Base-by-base conservation (phyloP, 2,888 invertebrate genomes). In the Nipponacmea schrenckii region DNA sequence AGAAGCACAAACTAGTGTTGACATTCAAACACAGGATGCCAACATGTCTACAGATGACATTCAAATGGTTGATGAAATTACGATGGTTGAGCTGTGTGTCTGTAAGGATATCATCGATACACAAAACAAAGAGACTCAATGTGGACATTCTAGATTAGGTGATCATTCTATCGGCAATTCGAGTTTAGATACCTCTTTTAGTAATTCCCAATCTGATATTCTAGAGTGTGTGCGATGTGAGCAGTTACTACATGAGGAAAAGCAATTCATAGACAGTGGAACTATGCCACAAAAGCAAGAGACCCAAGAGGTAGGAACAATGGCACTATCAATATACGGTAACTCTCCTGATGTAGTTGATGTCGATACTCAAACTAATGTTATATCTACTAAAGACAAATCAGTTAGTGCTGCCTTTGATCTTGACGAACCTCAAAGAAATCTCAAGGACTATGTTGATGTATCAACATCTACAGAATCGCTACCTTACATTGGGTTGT, bases 391-490 rank as follows among this genome's bases (percentile, higher is more conserved):
- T 0, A 78, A 75, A 31, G 83, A 85, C 70, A 84, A 83, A 70
- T 73, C 78, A 45, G 77, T 81, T 15, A 79, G 79, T 31, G 83
- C 83, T 1, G 83, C 83, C 17, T 74, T 73, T 20, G 83, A 84
- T 20, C 75, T 77, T 20, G 79, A 79, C 8, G 78, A 79, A 17
- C 17, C 62, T 45, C 68, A 70, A 44, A 50, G 46, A 14, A 20
- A 27, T 17, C 24, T 70, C 27, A 45, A n/a, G 17, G 17, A 44
- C 15, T 69, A 45, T 66, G 75, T 68, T 62, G 85, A 85, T 67
- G 82, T 80, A 65, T 79, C 84, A 14, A 85, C 85, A 10, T 84
- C 84, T 44, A 85, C 85, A 8, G 85, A 85, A 77, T 84, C 83
- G 26, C 73, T 84, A 15, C 83, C 84, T 2, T 84, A 84, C 70